A percentile compares a stretch with the other conserved stretches of the same genome.
These are phyloP conservation scores for Nothocercus nigrocapillus DNA, from an alignment of 2,113 vertebrate genomes.

Conservation along the genomic window DNA sequence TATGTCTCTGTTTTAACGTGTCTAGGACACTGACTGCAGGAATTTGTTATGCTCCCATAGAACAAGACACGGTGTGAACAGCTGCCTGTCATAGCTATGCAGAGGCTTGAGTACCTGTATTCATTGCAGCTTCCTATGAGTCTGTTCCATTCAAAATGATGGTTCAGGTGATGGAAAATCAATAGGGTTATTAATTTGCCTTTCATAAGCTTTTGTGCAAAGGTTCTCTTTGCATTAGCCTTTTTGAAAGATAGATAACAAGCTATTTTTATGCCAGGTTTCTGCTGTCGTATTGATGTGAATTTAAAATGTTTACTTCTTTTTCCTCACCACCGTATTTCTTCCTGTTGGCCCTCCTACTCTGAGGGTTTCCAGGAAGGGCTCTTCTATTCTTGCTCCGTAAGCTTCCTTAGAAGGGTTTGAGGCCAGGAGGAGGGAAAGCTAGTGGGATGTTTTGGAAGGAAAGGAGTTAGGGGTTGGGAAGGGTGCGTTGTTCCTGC, in stretches of 20 bases:
- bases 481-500: background rate
- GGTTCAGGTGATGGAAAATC: background rate
- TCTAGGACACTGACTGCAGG: background rate
- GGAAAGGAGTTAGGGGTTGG: background rate
- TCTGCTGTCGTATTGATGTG: background rate
- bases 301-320: background rate
- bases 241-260: background rate
- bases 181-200: slow-evolving; percentile 12
- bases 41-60: background rate
- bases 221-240: slow-evolving; percentile 7
- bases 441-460: background rate
- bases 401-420: background rate
- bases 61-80: background rate
- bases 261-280: background rate
- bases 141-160: background rate
- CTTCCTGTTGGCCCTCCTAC: background rate
- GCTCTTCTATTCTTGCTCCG: background rate
- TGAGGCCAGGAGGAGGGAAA: background rate
- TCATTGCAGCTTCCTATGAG: background rate
- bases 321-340: background rate
- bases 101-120: background rate
- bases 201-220: background rate
- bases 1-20: background rate
- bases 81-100: background rate
- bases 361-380: background rate